Conservation (phyloP, 2,888 invertebrate genomes). For the Tinea trinotella region DNA sequence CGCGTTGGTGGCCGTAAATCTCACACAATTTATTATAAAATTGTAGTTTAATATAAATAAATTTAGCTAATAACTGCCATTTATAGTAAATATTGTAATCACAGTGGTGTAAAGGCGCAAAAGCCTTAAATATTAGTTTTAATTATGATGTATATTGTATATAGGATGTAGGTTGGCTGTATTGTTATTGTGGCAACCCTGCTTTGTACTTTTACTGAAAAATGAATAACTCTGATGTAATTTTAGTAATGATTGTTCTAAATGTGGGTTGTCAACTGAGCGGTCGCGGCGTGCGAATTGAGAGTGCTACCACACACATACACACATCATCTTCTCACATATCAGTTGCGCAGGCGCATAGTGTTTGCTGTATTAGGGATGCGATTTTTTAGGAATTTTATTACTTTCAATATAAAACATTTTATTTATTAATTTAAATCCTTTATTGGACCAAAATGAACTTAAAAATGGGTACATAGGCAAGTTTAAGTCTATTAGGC, state of each 20-base stretch:
- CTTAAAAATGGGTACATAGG: too few species aligned
- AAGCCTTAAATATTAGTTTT: constrained; percentile 35
- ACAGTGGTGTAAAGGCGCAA: neutral
- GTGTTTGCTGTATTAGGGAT: neutral
- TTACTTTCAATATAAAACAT: neutral
- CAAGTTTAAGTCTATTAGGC: too few species aligned
- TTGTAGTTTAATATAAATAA: neutral
- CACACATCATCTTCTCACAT: constrained; percentile 65
- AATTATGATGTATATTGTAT: constrained; percentile 68
- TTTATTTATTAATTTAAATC: too few species aligned
- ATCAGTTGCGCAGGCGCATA: constrained; percentile 51
- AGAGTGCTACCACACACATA: too few species aligned
- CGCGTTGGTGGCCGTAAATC: too few species aligned
- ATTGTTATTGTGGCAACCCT: constrained; percentile 25
- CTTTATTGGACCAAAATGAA: too few species aligned
- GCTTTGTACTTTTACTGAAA: neutral
- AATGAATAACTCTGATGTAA: neutral
- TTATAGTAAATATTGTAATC: neutral
- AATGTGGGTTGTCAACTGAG: neutral
- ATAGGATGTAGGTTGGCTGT: constrained; percentile 53
- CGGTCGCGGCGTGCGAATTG: constrained; percentile 45
- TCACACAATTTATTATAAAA: neutral
- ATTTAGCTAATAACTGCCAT: constrained; percentile 5
- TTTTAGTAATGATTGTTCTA: neutral
- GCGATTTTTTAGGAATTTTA: neutral